Percentiles rank a stretch among this genome's conserved stretches.
These are phyloP conservation scores for Typhlichthys eigenmanni DNA, from an alignment of 2,797 vertebrate species.

Conservation along the genomic window DNA sequence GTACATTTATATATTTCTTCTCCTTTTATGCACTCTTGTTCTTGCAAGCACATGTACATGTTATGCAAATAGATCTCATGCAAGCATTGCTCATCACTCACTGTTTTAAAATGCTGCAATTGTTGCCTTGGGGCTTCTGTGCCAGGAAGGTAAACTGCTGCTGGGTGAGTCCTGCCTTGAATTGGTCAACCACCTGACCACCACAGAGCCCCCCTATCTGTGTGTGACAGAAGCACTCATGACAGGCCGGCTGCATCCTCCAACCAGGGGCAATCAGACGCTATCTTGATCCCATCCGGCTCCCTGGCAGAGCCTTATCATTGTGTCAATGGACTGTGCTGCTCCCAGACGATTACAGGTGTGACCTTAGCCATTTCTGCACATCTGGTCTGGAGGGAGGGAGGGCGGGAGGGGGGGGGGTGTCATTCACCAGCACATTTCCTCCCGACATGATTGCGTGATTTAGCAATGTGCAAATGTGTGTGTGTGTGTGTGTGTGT, in stretches of 20 bases:
- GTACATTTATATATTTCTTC: too few relatives aligned
- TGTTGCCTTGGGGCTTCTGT: constrained; percentile 26
- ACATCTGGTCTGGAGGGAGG: constrained; percentile 22
- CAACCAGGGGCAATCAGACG: constrained; percentile 64
- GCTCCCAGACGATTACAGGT: constrained; percentile 72
- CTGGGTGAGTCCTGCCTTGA: constrained; percentile 28
- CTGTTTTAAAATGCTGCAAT: background rate
- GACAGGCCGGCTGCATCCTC: constrained; percentile 57
- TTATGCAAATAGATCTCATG: too few relatives aligned
- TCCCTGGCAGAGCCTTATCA: constrained; percentile 63
- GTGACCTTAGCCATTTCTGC: constrained; percentile 64
- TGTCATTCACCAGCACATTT: background rate
- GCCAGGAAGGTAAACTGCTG: constrained; percentile 20
- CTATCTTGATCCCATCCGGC: constrained; percentile 42
- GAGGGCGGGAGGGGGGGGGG: too few relatives aligned
- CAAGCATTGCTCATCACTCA: background rate
- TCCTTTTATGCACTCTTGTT: too few relatives aligned
- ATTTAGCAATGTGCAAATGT: constrained; percentile 68
- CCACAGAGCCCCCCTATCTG: constrained; percentile 50
- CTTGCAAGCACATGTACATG: too few relatives aligned
- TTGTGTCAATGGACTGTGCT: constrained; percentile 68
- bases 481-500: constrained; percentile 48
- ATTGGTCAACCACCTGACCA: constrained; percentile 36
- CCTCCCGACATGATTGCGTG: constrained; percentile 66
- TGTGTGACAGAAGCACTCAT: constrained; percentile 53